phyloP scores from a whole-genome alignment of 2,113 vertebrate genomes.

The Rhizomys pruinosus region DNA sequence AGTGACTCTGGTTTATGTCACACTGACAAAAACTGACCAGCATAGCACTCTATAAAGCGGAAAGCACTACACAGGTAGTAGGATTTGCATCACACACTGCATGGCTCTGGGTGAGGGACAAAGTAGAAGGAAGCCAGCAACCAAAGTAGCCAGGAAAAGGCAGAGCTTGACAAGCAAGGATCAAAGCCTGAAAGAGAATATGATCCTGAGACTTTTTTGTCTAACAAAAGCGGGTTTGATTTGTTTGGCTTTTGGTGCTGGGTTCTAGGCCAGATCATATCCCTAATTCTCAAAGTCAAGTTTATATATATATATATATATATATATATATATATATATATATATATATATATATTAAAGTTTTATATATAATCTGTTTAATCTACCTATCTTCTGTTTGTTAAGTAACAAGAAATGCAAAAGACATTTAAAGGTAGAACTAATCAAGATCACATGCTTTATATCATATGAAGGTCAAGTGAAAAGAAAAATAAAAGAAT shows the following conservation, averaged over 20 bases:
- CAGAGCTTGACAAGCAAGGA: background rate
- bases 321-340: background rate
- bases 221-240: background rate
- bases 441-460: background rate
- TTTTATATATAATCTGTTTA: background rate
- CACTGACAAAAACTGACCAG: no score
- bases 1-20: no score
- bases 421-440: background rate
- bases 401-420: background rate
- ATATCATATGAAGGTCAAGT: background rate
- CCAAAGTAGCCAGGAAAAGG: background rate
- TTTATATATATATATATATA: background rate
- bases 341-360: background rate
- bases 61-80: background rate
- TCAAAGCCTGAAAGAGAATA: background rate
- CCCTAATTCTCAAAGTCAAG: background rate
- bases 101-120: background rate
- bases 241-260: background rate
- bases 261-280: background rate
- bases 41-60: background rate
- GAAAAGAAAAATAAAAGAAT: background rate
- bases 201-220: background rate
- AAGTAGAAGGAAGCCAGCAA: background rate
- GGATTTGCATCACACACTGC: background rate
- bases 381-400: background rate